A percentile compares a stretch with the other conserved stretches of the same genome.
Conservation (phyloP, 2,888 invertebrate genomes). For the Aphrophora alni region DNA sequence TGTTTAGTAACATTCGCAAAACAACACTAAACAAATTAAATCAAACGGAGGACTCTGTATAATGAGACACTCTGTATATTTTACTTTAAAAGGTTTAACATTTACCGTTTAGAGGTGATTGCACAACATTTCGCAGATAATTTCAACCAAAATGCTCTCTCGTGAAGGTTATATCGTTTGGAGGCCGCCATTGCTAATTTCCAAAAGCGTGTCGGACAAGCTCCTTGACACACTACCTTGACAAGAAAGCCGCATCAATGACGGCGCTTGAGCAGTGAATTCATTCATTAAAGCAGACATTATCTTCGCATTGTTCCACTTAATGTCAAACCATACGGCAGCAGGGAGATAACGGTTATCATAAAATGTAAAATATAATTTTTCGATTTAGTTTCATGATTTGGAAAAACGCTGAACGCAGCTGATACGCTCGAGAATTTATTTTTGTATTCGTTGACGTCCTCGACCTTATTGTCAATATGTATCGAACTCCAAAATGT, state of each 20-base stretch:
- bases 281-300: background rate
- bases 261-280: background rate
- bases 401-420: too few relatives aligned
- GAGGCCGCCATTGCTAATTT: conserved; percentile 6
- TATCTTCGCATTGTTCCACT: background rate
- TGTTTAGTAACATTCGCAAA: too few relatives aligned
- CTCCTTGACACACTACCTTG: background rate
- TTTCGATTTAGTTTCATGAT: too few relatives aligned
- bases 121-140: background rate
- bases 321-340: too few relatives aligned
- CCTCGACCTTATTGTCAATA: too few relatives aligned
- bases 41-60: too few relatives aligned
- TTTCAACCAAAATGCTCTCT: background rate
- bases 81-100: background rate
- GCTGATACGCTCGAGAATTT: too few relatives aligned
- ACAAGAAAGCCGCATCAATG: conserved; percentile 2
- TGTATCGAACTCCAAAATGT: too few relatives aligned
- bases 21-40: too few relatives aligned
- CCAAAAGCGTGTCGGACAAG: background rate
- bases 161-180: background rate
- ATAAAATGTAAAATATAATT: too few relatives aligned
- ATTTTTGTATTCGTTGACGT: too few relatives aligned
- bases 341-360: too few relatives aligned
- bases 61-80: background rate
- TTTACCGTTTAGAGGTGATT: background rate